Base-by-base conservation (phyloP, 2,888 invertebrate genomes). In the Resseliella maxima region DNA sequence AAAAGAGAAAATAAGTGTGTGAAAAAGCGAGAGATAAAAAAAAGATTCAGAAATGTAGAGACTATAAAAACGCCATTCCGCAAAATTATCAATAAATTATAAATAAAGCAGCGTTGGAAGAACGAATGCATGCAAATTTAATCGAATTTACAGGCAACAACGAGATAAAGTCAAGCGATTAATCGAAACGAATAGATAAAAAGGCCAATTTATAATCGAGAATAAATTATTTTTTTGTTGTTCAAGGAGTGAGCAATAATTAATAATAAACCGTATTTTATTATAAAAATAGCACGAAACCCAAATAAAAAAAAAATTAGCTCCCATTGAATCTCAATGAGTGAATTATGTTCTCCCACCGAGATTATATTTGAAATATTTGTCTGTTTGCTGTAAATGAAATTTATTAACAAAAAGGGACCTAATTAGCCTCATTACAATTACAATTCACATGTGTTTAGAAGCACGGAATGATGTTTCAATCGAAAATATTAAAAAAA, bases 371-470 rank as follows among this genome's bases (percentile, higher is more conserved):
- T n/a, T n/a, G n/a, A n/a, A n/a, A n/a, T n/a, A n/a, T n/a, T n/a
- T n/a, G n/a, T n/a, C 41, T 12, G 41, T 41, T 5, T 41, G 41
- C 5, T 41, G 41, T 41, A 5, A 12, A 5, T 41, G 41, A 41
- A 50, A 50, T 50, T 50, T 50, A 50, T 50, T 18, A 18, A 18
- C 46, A 50, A 18, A 72, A 72, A 31, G 72, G 31, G 72, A 72
- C 15, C 72, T 72, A 72, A 72, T 72, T 72, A 72, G 31, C 1
- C 31, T 72, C 35, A 72, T 72, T 72, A 72, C 72, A n/a, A 2
- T 72, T 72, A 10, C 31, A n/a, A 72, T 72, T 27, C 72, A n/a
- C n/a, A 35, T 72, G 15, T 72, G 31, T 72, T 27, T 72, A 31
- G 72, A 31, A 12, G 35, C 35, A 24, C 15, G 3, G 12, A 72